Conservation (phyloP, 2,113 vertebrate species). For the Cromileptes altivelis region DNA sequence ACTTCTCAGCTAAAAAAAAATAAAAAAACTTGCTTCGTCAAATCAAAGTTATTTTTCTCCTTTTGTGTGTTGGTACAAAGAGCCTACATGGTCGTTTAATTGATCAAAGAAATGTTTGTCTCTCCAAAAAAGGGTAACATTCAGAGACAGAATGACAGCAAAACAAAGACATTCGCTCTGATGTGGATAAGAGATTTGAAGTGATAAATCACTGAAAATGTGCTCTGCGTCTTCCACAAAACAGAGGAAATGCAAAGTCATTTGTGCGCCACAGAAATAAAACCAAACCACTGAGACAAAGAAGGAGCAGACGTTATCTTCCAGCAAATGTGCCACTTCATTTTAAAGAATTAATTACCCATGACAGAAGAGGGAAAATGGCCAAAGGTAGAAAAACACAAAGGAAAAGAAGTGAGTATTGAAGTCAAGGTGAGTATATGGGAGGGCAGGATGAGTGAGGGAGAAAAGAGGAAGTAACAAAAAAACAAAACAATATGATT, state of each 20-base stretch:
- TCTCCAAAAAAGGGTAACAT: neutral
- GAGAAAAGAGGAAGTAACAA: constrained; percentile 10
- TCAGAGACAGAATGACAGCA: constrained; percentile 5
- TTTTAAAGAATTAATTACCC: constrained; percentile 59
- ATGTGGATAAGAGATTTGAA: constrained; percentile 22
- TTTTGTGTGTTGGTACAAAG: neutral
- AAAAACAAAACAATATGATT: constrained; percentile 2
- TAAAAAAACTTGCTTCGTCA: neutral
- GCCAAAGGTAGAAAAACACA: constrained; percentile 26
- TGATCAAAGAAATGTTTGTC: constrained; percentile 3
- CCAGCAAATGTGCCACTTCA: constrained; percentile 48
- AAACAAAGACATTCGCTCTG: constrained; percentile 8
- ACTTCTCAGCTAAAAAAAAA: neutral
- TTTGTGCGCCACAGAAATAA: constrained; percentile 19
- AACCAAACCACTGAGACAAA: constrained; percentile 17
- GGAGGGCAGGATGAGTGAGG: too few relatives aligned
- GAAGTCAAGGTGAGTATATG: constrained; percentile 19
- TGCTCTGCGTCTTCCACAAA: neutral
- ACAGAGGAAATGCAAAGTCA: constrained; percentile 21
- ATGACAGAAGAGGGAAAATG: constrained; percentile 32
- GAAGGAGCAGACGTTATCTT: constrained; percentile 41
- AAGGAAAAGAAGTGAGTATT: constrained; percentile 17
- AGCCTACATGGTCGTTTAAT: neutral
- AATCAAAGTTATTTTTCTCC: neutral
- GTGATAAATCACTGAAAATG: constrained; percentile 39